phyloP scores from a whole-genome alignment of 2,797 vertebrate species.

The Phataginus tetradactyla region DNA sequence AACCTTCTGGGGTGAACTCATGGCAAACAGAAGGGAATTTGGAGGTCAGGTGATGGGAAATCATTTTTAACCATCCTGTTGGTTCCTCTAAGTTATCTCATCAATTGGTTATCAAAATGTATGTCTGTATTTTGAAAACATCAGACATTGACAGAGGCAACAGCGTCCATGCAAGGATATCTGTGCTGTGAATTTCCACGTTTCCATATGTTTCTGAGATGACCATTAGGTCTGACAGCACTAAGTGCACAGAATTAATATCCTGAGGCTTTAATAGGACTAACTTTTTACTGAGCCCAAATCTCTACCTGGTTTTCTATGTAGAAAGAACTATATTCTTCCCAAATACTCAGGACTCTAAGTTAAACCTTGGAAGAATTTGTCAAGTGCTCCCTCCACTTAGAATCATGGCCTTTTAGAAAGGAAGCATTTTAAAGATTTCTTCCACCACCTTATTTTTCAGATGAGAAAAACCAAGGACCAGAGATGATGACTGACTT shows the following conservation, averaged over 20 bases:
- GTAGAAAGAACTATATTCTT: background rate
- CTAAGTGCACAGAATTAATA: background rate
- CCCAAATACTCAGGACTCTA: background rate
- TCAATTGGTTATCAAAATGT: background rate
- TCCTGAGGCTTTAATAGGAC: background rate
- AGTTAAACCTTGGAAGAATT: background rate
- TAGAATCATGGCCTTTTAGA: conserved; percentile 5
- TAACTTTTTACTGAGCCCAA: background rate
- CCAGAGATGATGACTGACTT: background rate
- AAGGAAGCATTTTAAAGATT: background rate
- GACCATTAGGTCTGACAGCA: background rate
- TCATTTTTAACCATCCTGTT: background rate
- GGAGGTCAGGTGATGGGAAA: background rate
- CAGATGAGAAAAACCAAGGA: background rate
- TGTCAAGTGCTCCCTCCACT: background rate
- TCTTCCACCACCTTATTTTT: background rate
- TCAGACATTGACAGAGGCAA: background rate
- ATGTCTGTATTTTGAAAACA: background rate
- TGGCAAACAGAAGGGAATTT: background rate
- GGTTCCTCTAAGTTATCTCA: background rate
- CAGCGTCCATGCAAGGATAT: background rate
- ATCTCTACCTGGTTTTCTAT: background rate
- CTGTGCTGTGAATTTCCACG: background rate
- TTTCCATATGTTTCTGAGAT: background rate
- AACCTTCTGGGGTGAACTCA: background rate